Conservation (phyloP, 2,888 invertebrate species). For the Anoplius nigerrimus region DNA sequence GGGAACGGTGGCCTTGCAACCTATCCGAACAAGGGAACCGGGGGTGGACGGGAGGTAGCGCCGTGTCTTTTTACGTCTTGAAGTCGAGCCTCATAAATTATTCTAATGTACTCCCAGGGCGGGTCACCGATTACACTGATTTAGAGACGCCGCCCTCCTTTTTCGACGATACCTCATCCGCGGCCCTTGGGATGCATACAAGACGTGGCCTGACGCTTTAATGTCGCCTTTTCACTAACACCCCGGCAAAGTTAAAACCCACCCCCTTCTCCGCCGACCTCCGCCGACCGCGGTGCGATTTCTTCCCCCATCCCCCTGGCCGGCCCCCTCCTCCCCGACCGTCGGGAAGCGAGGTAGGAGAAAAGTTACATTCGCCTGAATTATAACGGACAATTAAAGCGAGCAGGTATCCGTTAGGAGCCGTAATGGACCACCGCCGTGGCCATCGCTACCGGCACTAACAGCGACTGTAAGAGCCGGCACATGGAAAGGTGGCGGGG, state of each 20-base stretch:
- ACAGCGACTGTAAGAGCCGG: no score
- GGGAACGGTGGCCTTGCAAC: neutral
- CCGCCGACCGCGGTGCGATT: constrained; percentile 4
- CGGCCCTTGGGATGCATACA: constrained; percentile 67
- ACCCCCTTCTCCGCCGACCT: constrained; percentile 21
- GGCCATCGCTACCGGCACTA: neutral
- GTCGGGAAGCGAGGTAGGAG: constrained; percentile 16
- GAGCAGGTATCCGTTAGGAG: constrained; percentile 47
- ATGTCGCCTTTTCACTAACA: constrained; percentile 58
- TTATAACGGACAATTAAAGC: constrained; percentile 59
- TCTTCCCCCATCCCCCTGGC: neutral
- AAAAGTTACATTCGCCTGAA: constrained; percentile 52
- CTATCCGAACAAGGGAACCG: neutral
- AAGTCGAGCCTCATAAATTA: constrained; percentile 61
- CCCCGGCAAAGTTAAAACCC: constrained; percentile 53
- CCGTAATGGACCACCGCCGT: constrained; percentile 19
- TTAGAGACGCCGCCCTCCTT: constrained; percentile 66
- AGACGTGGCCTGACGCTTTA: constrained; percentile 62
- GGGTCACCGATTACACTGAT: constrained; percentile 69
- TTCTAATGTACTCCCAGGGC: constrained; percentile 70
- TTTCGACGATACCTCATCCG: constrained; percentile 67
- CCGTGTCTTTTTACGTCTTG: constrained; percentile 54
- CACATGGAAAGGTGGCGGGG: no score
- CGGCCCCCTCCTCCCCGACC: neutral
- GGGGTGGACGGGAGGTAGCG: constrained; percentile 35